Evolutionary conservation across 1,140 invertebrate species (phyloP).

Genomic region (Dinothrombium tinctorium): DNA sequence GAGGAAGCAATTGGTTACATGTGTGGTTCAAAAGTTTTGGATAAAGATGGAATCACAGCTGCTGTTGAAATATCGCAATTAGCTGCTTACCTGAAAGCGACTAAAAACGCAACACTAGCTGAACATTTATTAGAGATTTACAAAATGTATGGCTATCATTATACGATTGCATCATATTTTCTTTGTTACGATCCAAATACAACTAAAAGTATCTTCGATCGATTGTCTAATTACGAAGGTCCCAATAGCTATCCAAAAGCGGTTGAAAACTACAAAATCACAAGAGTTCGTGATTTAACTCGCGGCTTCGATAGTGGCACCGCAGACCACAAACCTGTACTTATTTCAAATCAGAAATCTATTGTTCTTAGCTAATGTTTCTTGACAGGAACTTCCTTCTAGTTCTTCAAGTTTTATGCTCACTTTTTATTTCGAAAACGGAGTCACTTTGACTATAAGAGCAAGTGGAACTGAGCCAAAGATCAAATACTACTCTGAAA

Average conservation of each 20-base stretch:
- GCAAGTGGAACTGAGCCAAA: slow-evolving; percentile 98
- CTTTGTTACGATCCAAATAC: slow-evolving; percentile 47
- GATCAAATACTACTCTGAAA: slow-evolving; percentile 88
- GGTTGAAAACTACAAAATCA: slow-evolving; percentile 41
- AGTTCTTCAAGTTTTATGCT: slow-evolving; percentile 75
- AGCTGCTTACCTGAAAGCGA: slow-evolving; percentile 40
- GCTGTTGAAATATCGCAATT: slow-evolving; percentile 52
- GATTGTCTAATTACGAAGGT: slow-evolving; percentile 47
- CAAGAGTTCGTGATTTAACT: slow-evolving; percentile 57
- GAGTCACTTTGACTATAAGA: slow-evolving; percentile 58
- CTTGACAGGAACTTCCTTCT: slow-evolving; percentile 33
- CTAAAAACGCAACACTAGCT: slow-evolving; percentile 32
- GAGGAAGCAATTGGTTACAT: slow-evolving; percentile 76
- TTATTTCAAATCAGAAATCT: slow-evolving; percentile 5
- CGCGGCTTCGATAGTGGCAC: slow-evolving; percentile 58
- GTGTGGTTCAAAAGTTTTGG: slow-evolving; percentile 58
- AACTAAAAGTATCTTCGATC: slow-evolving; percentile 53
- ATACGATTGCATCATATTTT: slow-evolving; percentile 64
- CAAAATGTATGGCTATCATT: slow-evolving; percentile 51
- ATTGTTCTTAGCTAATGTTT: not conserved
- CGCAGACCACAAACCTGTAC: slow-evolving; percentile 39
- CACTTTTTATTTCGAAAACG: slow-evolving; percentile 76
- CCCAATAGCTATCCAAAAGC: slow-evolving; percentile 21
- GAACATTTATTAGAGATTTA: slow-evolving; percentile 55
- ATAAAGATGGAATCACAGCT: slow-evolving; percentile 87